Percentiles rank a stretch among this genome's conserved stretches.
Evolutionary conservation across 2,113 vertebrate species (phyloP).

Genomic region (Noturus placidus): DNA sequence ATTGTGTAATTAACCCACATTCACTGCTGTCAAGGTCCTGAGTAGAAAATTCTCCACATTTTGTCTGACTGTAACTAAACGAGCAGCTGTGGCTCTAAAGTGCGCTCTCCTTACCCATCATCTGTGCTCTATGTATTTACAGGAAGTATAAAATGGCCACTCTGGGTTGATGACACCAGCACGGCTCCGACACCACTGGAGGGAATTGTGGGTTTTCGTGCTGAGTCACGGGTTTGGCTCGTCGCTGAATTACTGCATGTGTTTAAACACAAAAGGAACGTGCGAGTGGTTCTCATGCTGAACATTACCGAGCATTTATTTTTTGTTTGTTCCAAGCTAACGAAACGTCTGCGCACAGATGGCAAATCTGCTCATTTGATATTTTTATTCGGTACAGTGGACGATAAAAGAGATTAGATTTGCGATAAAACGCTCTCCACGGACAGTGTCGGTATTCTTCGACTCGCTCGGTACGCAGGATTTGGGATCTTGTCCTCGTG

Average conservation of each 20-base stretch:
- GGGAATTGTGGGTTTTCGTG: not conserved
- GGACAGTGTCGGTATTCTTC: not conserved
- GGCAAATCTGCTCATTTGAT: not conserved
- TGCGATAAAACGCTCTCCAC: not conserved
- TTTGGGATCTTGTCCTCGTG: slow-evolving; percentile 32
- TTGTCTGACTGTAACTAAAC: not conserved
- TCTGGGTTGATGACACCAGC: slow-evolving; percentile 17
- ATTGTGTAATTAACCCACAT: not conserved
- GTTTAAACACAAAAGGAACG: not conserved
- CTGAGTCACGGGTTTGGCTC: not conserved
- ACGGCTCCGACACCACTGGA: not conserved
- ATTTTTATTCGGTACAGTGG: not conserved
- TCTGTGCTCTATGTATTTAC: slow-evolving; percentile 5
- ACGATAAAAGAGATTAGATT: not conserved
- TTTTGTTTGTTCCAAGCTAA: not conserved
- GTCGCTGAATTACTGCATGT: not conserved
- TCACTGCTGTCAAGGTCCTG: no score
- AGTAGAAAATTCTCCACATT: not conserved
- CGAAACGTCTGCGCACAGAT: not conserved
- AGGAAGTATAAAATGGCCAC: not conserved
- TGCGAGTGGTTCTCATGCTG: not conserved
- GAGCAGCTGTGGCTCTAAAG: not conserved
- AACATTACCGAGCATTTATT: not conserved
- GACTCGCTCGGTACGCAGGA: slow-evolving; percentile 31
- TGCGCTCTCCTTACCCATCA: not conserved